Base-by-base conservation (phyloP, 2,113 vertebrate genomes). In the Anhinga anhinga region DNA sequence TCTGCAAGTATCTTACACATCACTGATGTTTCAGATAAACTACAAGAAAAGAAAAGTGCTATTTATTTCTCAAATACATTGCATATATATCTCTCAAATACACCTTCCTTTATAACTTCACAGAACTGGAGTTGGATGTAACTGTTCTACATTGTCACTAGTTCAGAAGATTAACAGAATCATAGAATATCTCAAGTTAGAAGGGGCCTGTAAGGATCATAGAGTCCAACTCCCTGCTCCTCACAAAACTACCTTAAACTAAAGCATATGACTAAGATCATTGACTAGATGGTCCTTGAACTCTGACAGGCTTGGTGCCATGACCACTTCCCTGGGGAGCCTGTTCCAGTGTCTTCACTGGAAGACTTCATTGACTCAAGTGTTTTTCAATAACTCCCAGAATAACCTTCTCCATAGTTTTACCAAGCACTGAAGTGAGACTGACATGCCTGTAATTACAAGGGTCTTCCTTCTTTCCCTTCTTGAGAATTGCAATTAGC, bases 41-140 rank as follows among this genome's bases (percentile, higher is more conserved):
- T 8, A 59, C 50, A 38, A 82, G 5, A 10, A 10, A 66, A 1
- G 1, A 10, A 12, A 66, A 1, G 0, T 25, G 13, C 23, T 62
- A n/a, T 40, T 62, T 61, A 26, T 62, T 87, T 74, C 61, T 66
- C 26, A 52, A 34, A 70, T 44, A 29, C 16, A 49, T 14, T 69
- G 21, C n/a, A 49, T 9, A 47, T 63, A 36, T 66, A 8, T 34
- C 16, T 70, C 44, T 66, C 38, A 65, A 77, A 56, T 42, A 27
- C 3, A 25, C 4, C 4, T 2, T 77, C 49, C 29, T 87, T 74
- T 45, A 61, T 36, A 62, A 18, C n/a, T 50, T 47, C 44, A 66
- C 44, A 66, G 52, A 84, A 70, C 11, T 42, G 38, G 29, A 62
- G 21, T 16, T 26, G 40, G 38, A 47, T 27, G 30, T 21, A 77